Conservation (phyloP, 2,797 vertebrate genomes). For the Poeciliopsis presidionis region DNA sequence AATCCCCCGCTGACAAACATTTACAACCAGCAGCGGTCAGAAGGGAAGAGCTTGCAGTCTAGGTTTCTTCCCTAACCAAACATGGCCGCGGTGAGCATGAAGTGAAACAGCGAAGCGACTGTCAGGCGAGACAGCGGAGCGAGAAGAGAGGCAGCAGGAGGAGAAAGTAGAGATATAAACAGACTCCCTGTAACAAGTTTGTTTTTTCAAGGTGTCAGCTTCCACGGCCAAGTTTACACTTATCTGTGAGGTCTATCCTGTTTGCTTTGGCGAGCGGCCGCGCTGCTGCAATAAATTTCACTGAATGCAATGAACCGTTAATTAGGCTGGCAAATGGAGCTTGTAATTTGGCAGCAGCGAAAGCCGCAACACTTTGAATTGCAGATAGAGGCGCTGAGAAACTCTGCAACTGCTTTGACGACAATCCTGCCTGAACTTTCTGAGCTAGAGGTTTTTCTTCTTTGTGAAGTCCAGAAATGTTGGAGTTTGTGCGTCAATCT, state of each 20-base stretch:
- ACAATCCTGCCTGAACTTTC: slow-evolving; percentile 44
- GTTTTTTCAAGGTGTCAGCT: slow-evolving; percentile 79
- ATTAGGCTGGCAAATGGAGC: slow-evolving; percentile 82
- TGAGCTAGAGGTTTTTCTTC: not conserved
- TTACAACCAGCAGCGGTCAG: slow-evolving; percentile 61
- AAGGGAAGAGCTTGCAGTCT: slow-evolving; percentile 59
- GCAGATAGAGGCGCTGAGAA: slow-evolving; percentile 69
- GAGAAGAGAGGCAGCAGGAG: slow-evolving; percentile 51
- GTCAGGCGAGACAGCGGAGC: slow-evolving; percentile 74
- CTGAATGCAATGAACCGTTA: slow-evolving; percentile 78
- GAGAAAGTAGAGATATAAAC: slow-evolving; percentile 69
- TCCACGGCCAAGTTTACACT: slow-evolving; percentile 71
- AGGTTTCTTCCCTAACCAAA: slow-evolving; percentile 69
- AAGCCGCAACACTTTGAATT: slow-evolving; percentile 74
- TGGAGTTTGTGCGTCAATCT: slow-evolving; percentile 7
- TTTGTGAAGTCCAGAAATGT: slow-evolving; percentile 30
- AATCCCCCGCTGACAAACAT: slow-evolving; percentile 67
- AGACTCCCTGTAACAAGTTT: slow-evolving; percentile 78
- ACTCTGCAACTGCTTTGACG: slow-evolving; percentile 57
- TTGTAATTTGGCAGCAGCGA: slow-evolving; percentile 80
- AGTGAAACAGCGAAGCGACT: slow-evolving; percentile 78
- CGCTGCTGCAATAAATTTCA: slow-evolving; percentile 75
- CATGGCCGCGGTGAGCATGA: slow-evolving; percentile 62
- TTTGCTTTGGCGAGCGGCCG: slow-evolving; percentile 73
- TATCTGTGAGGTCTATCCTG: slow-evolving; percentile 78